Evolutionary conservation across 2,797 vertebrate species (phyloP).

Genomic region (Poecilia gillii): DNA sequence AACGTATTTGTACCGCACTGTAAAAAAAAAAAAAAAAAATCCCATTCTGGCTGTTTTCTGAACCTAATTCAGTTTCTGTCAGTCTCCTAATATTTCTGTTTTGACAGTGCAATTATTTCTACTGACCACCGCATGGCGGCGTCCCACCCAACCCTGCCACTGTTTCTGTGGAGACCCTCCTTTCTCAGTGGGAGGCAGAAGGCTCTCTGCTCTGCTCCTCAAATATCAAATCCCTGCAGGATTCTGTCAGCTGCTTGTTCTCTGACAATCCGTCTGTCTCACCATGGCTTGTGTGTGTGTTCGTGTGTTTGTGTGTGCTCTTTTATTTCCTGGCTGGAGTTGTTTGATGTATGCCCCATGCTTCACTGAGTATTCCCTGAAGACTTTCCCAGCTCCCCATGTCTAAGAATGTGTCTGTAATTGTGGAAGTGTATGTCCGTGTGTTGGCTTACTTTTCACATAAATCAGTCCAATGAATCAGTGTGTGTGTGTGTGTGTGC

Average conservation of each 20-base stretch:
- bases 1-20: neutral
- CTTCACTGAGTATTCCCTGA: slow-evolving; percentile 27
- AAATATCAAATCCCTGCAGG: slow-evolving; percentile 23
- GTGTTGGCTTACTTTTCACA: neutral
- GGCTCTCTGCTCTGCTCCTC: slow-evolving; percentile 12
- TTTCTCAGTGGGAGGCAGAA: neutral
- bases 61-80: neutral
- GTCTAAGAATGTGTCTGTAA: slow-evolving; percentile 2
- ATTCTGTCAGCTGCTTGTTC: slow-evolving; percentile 12
- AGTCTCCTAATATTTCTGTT: neutral
- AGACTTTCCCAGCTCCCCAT: slow-evolving; percentile 25
- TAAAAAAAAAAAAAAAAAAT: neutral
- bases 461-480: neutral
- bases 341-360: slow-evolving; percentile 37
- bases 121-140: neutral
- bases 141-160: neutral
- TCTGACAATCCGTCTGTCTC: neutral
- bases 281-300: neutral
- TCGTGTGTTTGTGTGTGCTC: neutral
- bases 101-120: neutral
- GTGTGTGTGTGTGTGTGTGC: too few relatives aligned
- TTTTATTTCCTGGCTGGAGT: neutral
- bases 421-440: neutral
- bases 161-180: neutral
- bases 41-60: neutral